Evolutionary conservation across 2,888 invertebrate species (phyloP), one percentile per base, ranked within the genome.

Genomic region (Pelosia muscerda): DNA sequence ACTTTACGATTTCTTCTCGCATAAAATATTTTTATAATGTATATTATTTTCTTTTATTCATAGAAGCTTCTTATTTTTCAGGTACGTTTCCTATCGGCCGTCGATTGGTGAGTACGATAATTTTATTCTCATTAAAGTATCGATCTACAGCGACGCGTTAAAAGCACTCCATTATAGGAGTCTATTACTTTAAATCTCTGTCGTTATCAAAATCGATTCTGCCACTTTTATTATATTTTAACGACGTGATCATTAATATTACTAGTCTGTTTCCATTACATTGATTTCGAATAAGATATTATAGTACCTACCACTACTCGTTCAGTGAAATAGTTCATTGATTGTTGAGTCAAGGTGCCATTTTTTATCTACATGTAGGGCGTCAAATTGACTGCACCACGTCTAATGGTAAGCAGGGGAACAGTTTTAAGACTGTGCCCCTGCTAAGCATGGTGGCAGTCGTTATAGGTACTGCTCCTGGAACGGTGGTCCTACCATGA

Each of bases 81-180:
- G 84, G 84, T 85, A 81, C 81, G 85, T 73, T 69, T 68, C 54
- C 65, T 68, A 67, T 71, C 72, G 67, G 68, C 61, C 65, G 62
- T 54, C 66, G 68, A 38, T 69, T 42, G 78, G 84, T 84, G 73
- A 84, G 84, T 84, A 73, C 73, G 69, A 79, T 66, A 73, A 76
- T 79, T 81, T 75, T 72, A 66, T 67, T 72, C 74, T 79, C 69
- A 77, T 77, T 75, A 71, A 59, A 74, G 64, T 54, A 54, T 56
- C 66, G 69, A 70, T 73, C 68, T 61, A 61, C 65, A 69, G 68
- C 71, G 63, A 63, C 63, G 65, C 72, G 63, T 74, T 81, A 66
- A 76, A 81, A 72, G 77, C 70, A 38, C 58, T 64, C 71, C 81
- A 78, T 79, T 58, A 79, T 68, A 73, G 55, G 54, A 76, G 74